These are phyloP conservation scores for Schrankia costaestrigalis DNA, from an alignment of 2,888 invertebrate genomes.

Conservation along the genomic window DNA sequence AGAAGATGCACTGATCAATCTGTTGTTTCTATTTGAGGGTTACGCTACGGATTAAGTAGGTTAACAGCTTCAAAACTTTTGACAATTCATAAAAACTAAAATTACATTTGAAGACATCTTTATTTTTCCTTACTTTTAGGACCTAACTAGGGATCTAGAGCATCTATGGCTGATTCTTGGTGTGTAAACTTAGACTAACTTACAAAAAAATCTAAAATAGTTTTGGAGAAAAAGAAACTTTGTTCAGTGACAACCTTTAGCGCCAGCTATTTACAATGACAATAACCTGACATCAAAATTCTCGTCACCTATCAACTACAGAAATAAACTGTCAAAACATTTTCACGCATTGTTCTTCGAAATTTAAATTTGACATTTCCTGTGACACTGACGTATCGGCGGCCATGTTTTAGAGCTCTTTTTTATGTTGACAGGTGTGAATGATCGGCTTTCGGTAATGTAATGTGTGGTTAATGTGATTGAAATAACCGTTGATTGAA, in stretches of 20 bases:
- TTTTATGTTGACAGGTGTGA: constrained; percentile 37
- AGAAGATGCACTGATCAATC: too few relatives aligned
- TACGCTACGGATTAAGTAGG: too few relatives aligned
- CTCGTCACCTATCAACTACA: constrained; percentile 8
- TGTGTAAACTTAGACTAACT: too few relatives aligned
- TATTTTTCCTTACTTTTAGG: too few relatives aligned
- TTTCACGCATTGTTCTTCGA: constrained; percentile 39
- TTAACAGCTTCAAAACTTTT: too few relatives aligned
- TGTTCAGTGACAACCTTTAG: not conserved
- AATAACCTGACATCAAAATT: constrained; percentile 18
- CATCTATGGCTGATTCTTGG: too few relatives aligned
- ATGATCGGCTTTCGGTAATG: constrained; percentile 18
- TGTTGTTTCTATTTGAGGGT: too few relatives aligned
- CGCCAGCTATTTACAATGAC: not conserved
- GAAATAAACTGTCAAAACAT: constrained; percentile 37
- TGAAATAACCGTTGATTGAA: constrained; percentile 27
- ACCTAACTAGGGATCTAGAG: too few relatives aligned
- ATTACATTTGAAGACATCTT: too few relatives aligned
- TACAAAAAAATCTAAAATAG: too few relatives aligned
- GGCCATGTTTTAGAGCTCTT: constrained; percentile 22
- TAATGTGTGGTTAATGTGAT: constrained; percentile 6
- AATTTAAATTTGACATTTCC: constrained; percentile 56
- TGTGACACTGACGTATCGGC: constrained; percentile 48
- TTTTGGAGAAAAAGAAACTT: too few relatives aligned
- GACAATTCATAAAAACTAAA: too few relatives aligned